phyloP scores from a whole-genome alignment of 2,113 vertebrate species.

The Onychostruthus taczanowskii region DNA sequence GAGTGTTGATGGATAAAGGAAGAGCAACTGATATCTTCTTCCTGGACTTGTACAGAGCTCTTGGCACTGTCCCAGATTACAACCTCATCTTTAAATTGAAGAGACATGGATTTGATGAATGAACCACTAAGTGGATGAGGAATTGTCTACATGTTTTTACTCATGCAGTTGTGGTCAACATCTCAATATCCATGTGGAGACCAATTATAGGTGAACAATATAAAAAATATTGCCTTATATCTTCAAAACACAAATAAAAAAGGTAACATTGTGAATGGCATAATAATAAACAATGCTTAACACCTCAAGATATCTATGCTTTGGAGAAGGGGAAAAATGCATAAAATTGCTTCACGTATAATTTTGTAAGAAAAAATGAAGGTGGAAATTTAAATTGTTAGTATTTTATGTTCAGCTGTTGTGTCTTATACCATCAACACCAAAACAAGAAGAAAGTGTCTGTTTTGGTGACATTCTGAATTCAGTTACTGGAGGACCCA shows the following conservation, averaged over 20 bases:
- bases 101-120: neutral
- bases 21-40: neutral
- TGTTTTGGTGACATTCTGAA: neutral
- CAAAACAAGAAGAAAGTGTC: neutral
- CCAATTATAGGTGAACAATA: neutral
- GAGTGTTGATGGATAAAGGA: neutral
- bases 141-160: neutral
- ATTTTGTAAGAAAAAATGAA: neutral
- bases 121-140: neutral
- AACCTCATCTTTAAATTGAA: neutral
- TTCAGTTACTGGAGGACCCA: neutral
- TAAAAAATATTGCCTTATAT: neutral
- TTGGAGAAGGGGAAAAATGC: neutral
- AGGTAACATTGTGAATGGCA: neutral
- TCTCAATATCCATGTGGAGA: neutral
- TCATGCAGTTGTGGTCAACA: accelerated
- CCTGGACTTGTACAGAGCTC: neutral
- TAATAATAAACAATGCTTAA: neutral
- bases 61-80: neutral
- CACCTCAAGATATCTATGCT: neutral
- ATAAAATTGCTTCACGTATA: neutral
- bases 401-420: neutral
- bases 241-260: neutral
- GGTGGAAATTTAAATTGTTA: neutral
- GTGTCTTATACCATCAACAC: neutral